Base-by-base conservation (phyloP, 2,888 invertebrate species). In the Tenthredo distinguenda region DNA sequence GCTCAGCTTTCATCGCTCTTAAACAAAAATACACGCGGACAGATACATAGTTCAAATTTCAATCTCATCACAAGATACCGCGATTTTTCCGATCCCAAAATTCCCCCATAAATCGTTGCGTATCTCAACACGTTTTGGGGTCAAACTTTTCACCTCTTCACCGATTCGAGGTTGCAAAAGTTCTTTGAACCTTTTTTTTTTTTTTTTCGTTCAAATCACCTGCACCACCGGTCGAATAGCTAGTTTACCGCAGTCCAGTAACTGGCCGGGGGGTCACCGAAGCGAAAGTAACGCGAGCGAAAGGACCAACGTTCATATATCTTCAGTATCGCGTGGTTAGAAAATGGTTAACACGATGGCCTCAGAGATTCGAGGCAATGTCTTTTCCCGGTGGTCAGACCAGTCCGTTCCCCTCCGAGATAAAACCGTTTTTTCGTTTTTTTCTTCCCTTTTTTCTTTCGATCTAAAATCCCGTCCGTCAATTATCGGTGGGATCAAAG, bases 321-420 rank as follows among this genome's bases (percentile, higher is more conserved):
- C 74, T 40, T 74, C 74, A 12, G 43, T 21, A 26, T 74, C 40
- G 43, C 74, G 74, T 74, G n/a, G 74, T 43, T 26, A 43, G 74
- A 74, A 74, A 74, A 74, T 74, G 74, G 74, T 74, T 74, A 26
- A 74, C 74, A 43, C 40, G 74, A 40, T 21, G 26, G 74, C 26
- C 43, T 3, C 12, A 10, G 43, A 74, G 10, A 74, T 43, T 26
- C 34, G 68, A 47, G 43, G 74, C 43, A n/a, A 43, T 43, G 74
- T 74, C 37, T 72, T 37, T 74, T 43, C 21, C 26, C 10, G 40
- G 26, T 74, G 12, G 68, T 34, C 31, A 68, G 12, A 34, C 18
- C 68, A 68, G 31, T n/a, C 18, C 40, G 18, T 40, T 1, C 40
- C 72, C 9, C 9, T n/a, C 47, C 12, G 15, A 47, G 47, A 47